Conservation (phyloP, 2,888 invertebrate species). For the Phorcus lineatus region DNA sequence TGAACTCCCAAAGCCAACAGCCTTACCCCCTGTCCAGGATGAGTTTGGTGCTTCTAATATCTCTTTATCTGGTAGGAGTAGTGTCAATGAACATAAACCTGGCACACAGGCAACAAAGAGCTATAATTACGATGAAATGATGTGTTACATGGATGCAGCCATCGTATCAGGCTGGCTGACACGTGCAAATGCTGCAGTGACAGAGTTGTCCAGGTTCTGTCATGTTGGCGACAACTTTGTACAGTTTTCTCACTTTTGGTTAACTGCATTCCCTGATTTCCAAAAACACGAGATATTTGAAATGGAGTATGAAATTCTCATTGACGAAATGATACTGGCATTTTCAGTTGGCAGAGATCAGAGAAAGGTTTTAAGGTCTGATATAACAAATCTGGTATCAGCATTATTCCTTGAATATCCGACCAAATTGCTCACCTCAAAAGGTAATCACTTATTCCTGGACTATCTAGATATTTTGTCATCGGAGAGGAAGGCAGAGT, state of each 20-base stretch:
- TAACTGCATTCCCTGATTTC: constrained; percentile 67
- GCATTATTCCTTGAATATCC: constrained; percentile 74
- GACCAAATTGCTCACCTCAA: constrained; percentile 61
- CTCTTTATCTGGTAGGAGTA: not conserved
- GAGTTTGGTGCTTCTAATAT: not conserved
- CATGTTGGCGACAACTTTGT: constrained; percentile 69
- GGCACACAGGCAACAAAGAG: constrained; percentile 16
- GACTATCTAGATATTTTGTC: constrained; percentile 71
- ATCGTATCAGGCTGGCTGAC: constrained; percentile 71
- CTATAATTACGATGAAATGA: constrained; percentile 69
- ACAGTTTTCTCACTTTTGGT: constrained; percentile 74
- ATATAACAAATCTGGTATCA: constrained; percentile 64
- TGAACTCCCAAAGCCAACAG: constrained; percentile 61
- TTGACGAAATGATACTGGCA: constrained; percentile 70
- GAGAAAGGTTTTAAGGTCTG: constrained; percentile 60
- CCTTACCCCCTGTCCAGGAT: constrained; percentile 59
- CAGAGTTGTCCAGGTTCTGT: constrained; percentile 65
- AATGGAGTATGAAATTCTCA: constrained; percentile 69
- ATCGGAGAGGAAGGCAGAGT: constrained; percentile 64
- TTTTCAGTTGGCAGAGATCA: constrained; percentile 69
- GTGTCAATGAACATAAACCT: not conserved
- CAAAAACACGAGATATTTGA: constrained; percentile 71
- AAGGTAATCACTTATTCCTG: constrained; percentile 68
- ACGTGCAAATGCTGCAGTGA: constrained; percentile 64
- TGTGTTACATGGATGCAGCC: constrained; percentile 72